Evolutionary conservation across 2,888 invertebrate genomes (phyloP), one percentile per base, ranked within the genome.

Genomic region (Morinoia aosen): DNA sequence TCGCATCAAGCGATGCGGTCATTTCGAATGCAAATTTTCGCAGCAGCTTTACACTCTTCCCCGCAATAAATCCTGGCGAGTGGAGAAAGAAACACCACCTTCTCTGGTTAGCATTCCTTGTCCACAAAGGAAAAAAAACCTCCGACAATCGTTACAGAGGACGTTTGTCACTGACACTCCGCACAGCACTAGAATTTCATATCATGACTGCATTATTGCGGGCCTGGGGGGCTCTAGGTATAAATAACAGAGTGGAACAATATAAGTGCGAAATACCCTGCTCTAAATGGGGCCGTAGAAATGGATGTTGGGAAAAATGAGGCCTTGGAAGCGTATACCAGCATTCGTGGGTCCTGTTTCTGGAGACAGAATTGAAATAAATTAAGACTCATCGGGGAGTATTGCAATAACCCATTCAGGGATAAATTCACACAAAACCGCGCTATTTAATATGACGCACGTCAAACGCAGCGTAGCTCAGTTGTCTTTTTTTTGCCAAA

Each of bases 101-200:
- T 90, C 93, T 33, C 14, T 57, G 57, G 39, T 93, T 57, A 93
- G n/a, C 93, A 57, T 93, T 93, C 57, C 57, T 58, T n/a, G 57
- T 19, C 93, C 12, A 48, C 19, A 33, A 93, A 93, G 48, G 39
- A 90, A 90, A 90, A 19, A 16, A 93, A 57, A 5, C 33, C 93
- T 93, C 11, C 48, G 93, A 93, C 33, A 93, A 93, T 93, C 93
- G 48, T 93, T 93, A 57, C 93, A 3, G n/a, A 11, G 57, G 40
- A 16, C 93, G 57, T 93, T 93, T n/a, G 58, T 93, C 93, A 10
- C 93, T 93, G 93, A 93, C 93, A 93, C 56, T 8, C 93, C 12
- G 57, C 33, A 93, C 57, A 25, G 10, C 90, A 90, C 90, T 90
- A 90, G 90, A 90, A 90, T 90, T 90, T 90, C 39, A 90, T 90